Base-by-base conservation (phyloP, 2,797 vertebrate species). In the Microcaecilia unicolor region DNA sequence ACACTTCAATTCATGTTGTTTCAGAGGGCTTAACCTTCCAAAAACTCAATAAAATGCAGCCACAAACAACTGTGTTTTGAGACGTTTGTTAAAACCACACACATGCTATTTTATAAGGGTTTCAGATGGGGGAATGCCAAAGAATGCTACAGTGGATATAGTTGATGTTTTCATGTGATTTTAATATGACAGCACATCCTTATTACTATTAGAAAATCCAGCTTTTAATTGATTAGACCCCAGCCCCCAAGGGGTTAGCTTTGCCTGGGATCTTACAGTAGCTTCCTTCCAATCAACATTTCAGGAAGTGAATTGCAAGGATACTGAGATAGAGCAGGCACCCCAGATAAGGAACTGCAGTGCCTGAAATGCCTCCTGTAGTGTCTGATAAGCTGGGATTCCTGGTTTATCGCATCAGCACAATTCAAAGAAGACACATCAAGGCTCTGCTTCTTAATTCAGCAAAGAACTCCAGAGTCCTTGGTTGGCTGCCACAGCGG, bases 281-380 rank as follows among this genome's bases (percentile, higher is more conserved):
- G 61, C 63, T 68, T 55, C n/a, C 60, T 76, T n/a, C n/a, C n/a
- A n/a, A 80, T 85, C 80, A 53, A 58, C 44, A 37, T 38, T 36
- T 63, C 80, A 87, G 86, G 86, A 91, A 88, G 81, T 78, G 58
- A 67, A 58, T 66, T 57, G 61, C 52, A 6, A 32, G 51, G 52
- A 29, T 48, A 35, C 15, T 44, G 70, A 47, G 67, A 74, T 57
- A 66, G 21, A 35, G 27, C 52, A 44, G 27, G 51, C 47, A 2
- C 37, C 47, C 31, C 52, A 53, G 76, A 81, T 83, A 83, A 71
- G 54, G 34, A 46, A 52, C 33, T 41, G 64, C 64, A 54, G 65
- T 56, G 59, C 46, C 41, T 52, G 61, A 55, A 70, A 73, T 70
- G 70, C 72, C 69, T 43, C 18, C 34, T 53, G 27, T 25, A 34